These are phyloP conservation scores for Tethya wilhelma DNA, from an alignment of 37 sponge, comb jelly and placozoan genomes.

Conservation along the genomic window DNA sequence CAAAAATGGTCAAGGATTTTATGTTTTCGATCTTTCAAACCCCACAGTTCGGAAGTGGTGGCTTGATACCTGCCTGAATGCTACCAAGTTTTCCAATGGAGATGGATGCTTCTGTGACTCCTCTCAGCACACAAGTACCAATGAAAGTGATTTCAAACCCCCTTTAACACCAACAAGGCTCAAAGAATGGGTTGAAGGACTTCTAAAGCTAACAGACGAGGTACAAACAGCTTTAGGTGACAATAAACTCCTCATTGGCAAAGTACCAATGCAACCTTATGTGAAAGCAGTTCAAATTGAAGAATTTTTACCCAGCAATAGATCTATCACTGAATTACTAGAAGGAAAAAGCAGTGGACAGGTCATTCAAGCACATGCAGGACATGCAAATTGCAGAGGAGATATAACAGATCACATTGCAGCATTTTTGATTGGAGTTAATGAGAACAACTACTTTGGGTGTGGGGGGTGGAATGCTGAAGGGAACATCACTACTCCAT, in stretches of 20 bases:
- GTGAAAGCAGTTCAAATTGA: constrained; percentile 59
- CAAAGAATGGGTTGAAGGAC: constrained; percentile 28
- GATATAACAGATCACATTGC: constrained; percentile 38
- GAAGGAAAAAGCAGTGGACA: constrained; percentile 1
- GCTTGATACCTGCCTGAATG: constrained; percentile 30
- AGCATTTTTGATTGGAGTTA: constrained; percentile 52
- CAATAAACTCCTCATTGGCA: constrained; percentile 11
- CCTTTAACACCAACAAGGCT: background rate
- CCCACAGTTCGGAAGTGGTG: constrained; percentile 30
- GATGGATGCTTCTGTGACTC: constrained; percentile 58
- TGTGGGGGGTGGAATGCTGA: constrained; percentile 29
- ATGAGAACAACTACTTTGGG: constrained; percentile 31
- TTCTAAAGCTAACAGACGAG: constrained; percentile 24
- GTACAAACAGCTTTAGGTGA: constrained; percentile 21
- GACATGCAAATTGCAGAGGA: constrained; percentile 11
- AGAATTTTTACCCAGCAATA: constrained; percentile 16
- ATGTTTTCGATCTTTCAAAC: constrained; percentile 21
- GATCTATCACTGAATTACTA: constrained; percentile 14
- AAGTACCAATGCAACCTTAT: constrained; percentile 16
- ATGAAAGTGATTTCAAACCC: constrained; percentile 5
- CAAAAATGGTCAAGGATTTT: background rate
- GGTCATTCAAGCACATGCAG: constrained; percentile 48
- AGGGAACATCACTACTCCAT: constrained; percentile 18
- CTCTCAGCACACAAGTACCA: constrained; percentile 15
- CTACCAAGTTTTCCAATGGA: constrained; percentile 22